phyloP scores from a whole-genome alignment of 2,113 vertebrate species.

The Pluvianellus socialis region DNA sequence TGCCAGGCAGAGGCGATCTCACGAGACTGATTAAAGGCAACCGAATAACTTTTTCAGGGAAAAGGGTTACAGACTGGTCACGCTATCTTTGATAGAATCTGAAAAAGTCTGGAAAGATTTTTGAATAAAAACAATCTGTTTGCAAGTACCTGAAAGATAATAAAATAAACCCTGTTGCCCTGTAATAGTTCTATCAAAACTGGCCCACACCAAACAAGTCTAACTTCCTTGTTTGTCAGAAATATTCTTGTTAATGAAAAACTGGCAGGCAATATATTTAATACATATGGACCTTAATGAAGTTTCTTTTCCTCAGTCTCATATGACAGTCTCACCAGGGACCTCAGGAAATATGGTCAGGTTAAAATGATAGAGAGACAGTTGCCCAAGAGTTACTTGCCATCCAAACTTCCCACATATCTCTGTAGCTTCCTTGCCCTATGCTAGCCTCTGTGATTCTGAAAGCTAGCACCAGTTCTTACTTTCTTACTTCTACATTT shows the following conservation, averaged over 20 bases:
- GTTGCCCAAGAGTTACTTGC: not conserved
- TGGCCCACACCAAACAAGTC: not conserved
- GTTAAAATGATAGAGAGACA: not conserved
- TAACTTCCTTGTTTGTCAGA: not conserved
- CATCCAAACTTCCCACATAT: not conserved
- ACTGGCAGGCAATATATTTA: not conserved
- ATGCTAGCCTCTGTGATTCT: not conserved
- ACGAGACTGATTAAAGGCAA: not conserved
- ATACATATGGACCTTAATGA: not conserved
- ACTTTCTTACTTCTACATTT: not conserved
- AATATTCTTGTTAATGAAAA: not conserved
- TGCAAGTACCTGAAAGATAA: not conserved
- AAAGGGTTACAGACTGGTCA: not conserved
- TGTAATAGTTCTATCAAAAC: not conserved
- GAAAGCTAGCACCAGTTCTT: not conserved
- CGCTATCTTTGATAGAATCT: not conserved
- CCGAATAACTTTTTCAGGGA: not conserved
- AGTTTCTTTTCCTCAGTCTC: not conserved
- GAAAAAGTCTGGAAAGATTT: not conserved
- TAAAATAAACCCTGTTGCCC: not conserved
- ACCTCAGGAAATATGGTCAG: not conserved
- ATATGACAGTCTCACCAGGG: not conserved
- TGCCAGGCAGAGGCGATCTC: not conserved
- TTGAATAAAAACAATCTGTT: not conserved
- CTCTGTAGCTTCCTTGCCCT: not conserved